Base-by-base conservation (phyloP, 2,888 invertebrate genomes). In the Caenorhabditis sp. region DNA sequence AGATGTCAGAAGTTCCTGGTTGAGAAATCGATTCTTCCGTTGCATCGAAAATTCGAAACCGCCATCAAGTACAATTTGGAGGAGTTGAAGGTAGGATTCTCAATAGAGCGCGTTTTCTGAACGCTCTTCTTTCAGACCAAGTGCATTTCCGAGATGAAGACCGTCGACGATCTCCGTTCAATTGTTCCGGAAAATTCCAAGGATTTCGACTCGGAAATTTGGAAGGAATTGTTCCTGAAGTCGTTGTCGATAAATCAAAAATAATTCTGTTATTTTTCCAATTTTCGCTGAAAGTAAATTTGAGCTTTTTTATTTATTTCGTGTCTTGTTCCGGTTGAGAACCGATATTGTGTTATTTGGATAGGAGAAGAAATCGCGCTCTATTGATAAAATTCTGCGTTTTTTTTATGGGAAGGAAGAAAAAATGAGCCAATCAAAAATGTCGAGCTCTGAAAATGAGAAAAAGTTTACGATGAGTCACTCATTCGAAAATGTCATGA, bases 141-240 rank as follows among this genome's bases (percentile, higher is more conserved):
- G 16, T 47, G 47, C 16, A 12, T 47, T 0, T 47, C 47, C 47
- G 47, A 47, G 14, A 47, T 47, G 47, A 47, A 47, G 1, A 47
- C 47, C 14, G 0, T 47, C 16, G 47, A 14, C 16, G 47, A 47
- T n/a, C 14, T 47, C 47, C 16, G 14, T 2, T 14, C 14, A 5
- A n/a, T 47, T n/a, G 47, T 47, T 2, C 47, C 47, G 16, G 47
- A 47, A 47, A 16, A 47, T 14, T 12, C 12, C 14, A 16, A 12
- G 5, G 5, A 47, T 5, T 47, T 12, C 47, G n/a, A n/a, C 16
- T 16, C 8, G 5, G n/a, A 14, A 5, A 16, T 47, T 16, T 47
- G 47, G 47, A 47, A 47, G 47, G 47, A 47, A n/a, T 47, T 47
- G 47, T 47, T 47, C 14, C 47, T 47, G 47, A 47, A 47, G 16